Evolutionary conservation across 2,888 invertebrate genomes (phyloP), one percentile per base, ranked within the genome.

Genomic region (Leptopilina myrica): DNA sequence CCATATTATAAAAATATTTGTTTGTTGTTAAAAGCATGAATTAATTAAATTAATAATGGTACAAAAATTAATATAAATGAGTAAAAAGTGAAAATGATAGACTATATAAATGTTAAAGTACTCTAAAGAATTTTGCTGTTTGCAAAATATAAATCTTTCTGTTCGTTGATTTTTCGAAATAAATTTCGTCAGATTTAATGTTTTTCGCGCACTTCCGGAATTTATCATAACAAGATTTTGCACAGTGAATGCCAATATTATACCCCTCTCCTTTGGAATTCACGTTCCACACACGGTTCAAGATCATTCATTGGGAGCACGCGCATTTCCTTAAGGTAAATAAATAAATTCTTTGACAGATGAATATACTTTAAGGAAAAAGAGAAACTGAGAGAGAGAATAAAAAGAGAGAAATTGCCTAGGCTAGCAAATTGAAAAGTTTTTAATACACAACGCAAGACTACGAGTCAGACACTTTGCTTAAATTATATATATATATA

Each of bases 291-390:
- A 73, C 49, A 49, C 65, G 69, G 66, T 73, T 46, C 78, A 84
- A 77, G 53, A 76, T 85, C 82, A 84, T 86, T 86, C 80, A 84
- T 76, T 78, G 79, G 64, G 64, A 77, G 77, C 76, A 62, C 79
- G 76, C 73, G 73, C 73, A 56, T 73, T 73, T 73, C 73, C 53
- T 73, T 73, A 56, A 73, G 49, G 78, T 84, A 86, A 86, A 86
- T 86, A 86, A 87, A 86, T 87, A 84, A 84, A 83, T 82, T 80
- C 79, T 77, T 80, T 77, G 82, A 83, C 84, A 78, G 84, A 73
- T 73, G 73, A 73, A 73, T 73, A 56, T 73, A 73, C 73, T 73
- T 84, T 83, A 81, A 15, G 82, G 12, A 49, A 15, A 82, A 75
- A 77, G 81, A 78, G 86, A 86, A 87, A 43, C 7, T 5, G 43